phyloP scores from a whole-genome alignment of 2,113 vertebrate species.

The Melanostigma gelatinosum region DNA sequence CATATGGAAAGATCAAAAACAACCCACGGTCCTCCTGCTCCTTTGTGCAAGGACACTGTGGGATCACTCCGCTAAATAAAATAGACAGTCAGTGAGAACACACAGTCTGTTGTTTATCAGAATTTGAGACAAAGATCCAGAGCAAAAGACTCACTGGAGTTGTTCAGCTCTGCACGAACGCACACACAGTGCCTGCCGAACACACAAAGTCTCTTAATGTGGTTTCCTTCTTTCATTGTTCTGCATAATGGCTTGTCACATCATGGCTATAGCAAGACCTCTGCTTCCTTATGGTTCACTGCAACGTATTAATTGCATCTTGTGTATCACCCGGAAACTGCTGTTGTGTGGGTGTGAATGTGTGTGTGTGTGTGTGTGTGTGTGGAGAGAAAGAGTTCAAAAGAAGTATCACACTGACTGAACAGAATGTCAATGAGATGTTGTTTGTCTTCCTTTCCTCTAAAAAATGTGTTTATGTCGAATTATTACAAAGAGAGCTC shows the following conservation, averaged over 20 bases:
- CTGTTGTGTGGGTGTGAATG: background rate
- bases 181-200: background rate
- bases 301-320: conserved; percentile 48
- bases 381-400: background rate
- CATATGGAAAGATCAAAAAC: conserved; percentile 10
- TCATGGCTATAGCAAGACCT: conserved; percentile 16
- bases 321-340: background rate
- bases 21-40: background rate
- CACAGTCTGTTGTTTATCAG: conserved; percentile 16
- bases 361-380: conserved; percentile 2
- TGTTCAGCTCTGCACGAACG: background rate
- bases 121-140: conserved; percentile 7
- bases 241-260: conserved; percentile 43
- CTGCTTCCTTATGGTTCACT: conserved; percentile 41
- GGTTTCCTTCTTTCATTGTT: conserved; percentile 21
- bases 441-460: background rate
- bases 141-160: background rate
- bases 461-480: background rate
- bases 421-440: conserved; percentile 15
- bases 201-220: conserved; percentile 15
- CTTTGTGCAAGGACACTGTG: background rate
- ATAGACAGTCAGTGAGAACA: background rate
- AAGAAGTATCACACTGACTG: background rate
- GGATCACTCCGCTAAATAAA: conserved; percentile 7
- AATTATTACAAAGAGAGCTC: background rate